Conservation (phyloP, 2,888 invertebrate species). For the Idaea dimidiata region DNA sequence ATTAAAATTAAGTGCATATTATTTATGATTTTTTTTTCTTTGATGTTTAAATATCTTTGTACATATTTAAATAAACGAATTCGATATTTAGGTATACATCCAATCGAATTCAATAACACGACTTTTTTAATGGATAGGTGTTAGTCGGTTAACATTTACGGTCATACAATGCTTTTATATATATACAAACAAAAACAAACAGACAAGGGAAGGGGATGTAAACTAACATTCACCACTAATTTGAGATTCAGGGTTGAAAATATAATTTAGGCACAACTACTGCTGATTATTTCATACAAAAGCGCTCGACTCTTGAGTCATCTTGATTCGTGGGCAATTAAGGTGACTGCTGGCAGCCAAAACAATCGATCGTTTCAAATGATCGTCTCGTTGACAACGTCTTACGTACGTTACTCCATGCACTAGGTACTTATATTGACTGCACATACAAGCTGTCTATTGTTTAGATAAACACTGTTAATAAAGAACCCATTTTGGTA, state of each 20-base stretch:
- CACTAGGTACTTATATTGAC: background rate
- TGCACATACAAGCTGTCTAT: background rate
- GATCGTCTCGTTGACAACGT: constrained; percentile 57
- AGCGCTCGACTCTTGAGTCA: constrained; percentile 59
- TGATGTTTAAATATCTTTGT: too few relatives aligned
- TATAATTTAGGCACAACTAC: constrained; percentile 3
- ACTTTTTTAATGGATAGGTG: too few relatives aligned
- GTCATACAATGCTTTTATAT: constrained; percentile 10
- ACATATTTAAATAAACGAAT: too few relatives aligned
- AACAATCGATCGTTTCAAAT: constrained; percentile 78
- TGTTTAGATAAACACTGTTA: background rate
- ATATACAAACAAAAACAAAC: constrained; percentile 7
- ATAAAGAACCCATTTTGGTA: background rate
- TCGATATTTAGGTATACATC: too few relatives aligned
- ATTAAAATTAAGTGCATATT: background rate
- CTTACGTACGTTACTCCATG: background rate
- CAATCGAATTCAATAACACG: too few relatives aligned
- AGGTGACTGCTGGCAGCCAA: constrained; percentile 75
- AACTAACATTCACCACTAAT: constrained; percentile 13
- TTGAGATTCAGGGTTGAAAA: constrained; percentile 4
- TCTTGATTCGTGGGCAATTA: constrained; percentile 77
- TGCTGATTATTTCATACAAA: constrained; percentile 43
- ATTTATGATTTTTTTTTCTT: background rate
- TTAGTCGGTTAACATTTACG: too few relatives aligned
- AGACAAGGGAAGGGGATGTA: background rate